Base-by-base conservation (phyloP, 30 jellyfish, hydroid and myxozoan genomes). In the Hydractinia symbiolongicarpus region DNA sequence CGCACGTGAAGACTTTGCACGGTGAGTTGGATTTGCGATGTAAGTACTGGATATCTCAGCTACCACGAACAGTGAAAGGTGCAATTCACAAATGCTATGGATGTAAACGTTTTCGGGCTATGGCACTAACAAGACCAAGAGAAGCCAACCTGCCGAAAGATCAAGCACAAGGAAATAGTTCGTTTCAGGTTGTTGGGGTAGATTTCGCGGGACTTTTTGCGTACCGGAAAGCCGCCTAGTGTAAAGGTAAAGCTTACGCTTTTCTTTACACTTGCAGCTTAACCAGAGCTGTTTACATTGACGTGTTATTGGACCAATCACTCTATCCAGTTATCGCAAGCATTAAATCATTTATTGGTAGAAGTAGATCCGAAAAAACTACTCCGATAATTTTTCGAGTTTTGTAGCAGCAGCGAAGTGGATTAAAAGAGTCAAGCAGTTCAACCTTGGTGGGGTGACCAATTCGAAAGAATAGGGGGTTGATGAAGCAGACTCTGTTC, bases 381-480 rank as follows among this genome's bases (percentile, higher is more conserved):
- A 79, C 56, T 85, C 54, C n/a, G 78, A 7, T 50, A 77, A 54
- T 58, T 85, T 50, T 53, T 77, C 88, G 55, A 54, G 67, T 20
- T 71, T 56, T 88, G 78, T 58, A 69, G 71, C 76, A 2, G 77
- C 5, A 83, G 78, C 61, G 56, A 14, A 74, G 62, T 82, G 15
- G 81, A 11, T 53, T 82, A 15, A 50, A 77, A 53, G 53, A 66
- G 15, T 8, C 56, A 15, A 81, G 88, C 17, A 58, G 50, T 81
- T 81, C 86, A 87, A 81, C 79, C 79, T 87, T 82, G 89, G 94
- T 73, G 94, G 91, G 90, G 95, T 9, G 90, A 90, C 66, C 72
- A 74, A 73, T 74, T 74, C 55, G 94, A 88, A 82, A 79, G 94
- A 51, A 15, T 83, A 77, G 70, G 73, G 87, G 91, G 40, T n/a